Evolutionary conservation across 2,888 invertebrate genomes (phyloP).

Genomic region (Sphinx pinastri): DNA sequence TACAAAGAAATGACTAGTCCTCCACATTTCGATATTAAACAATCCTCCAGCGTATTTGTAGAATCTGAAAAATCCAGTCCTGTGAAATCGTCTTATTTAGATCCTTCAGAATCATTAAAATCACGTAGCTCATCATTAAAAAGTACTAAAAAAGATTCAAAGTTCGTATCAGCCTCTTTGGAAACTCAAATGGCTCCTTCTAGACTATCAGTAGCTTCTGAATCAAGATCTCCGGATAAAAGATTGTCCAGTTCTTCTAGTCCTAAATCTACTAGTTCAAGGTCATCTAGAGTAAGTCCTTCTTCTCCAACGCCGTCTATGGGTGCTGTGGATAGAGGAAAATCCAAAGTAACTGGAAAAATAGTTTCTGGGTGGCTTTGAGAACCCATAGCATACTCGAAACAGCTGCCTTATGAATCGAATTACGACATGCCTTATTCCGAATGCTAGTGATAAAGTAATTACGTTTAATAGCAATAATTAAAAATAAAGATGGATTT

Average conservation of each 20-base stretch:
- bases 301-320: constrained; percentile 62
- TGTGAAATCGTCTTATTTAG: neutral
- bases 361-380: constrained; percentile 90
- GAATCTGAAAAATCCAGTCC: constrained; percentile 6
- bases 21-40: constrained; percentile 28
- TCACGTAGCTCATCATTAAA: neutral
- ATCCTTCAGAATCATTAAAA: neutral
- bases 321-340: constrained; percentile 83
- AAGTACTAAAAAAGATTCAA: constrained; percentile 20
- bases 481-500: constrained; percentile 32
- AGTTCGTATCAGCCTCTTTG: constrained; percentile 28
- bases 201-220: constrained; percentile 47
- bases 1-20: constrained; percentile 47
- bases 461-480: constrained; percentile 34
- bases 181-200: constrained; percentile 43
- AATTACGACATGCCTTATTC: constrained; percentile 11
- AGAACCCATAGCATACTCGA: constrained; percentile 33
- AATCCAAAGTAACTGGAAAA: constrained; percentile 89
- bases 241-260: constrained; percentile 31
- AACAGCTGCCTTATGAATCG: constrained; percentile 1
- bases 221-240: constrained; percentile 35
- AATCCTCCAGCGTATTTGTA: constrained; percentile 5
- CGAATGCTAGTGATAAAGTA: constrained; percentile 11
- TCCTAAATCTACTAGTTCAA: constrained; percentile 41
- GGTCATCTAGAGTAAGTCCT: constrained; percentile 68